Base-by-base conservation (phyloP, 2,113 vertebrate species). In the Strigops habroptila region DNA sequence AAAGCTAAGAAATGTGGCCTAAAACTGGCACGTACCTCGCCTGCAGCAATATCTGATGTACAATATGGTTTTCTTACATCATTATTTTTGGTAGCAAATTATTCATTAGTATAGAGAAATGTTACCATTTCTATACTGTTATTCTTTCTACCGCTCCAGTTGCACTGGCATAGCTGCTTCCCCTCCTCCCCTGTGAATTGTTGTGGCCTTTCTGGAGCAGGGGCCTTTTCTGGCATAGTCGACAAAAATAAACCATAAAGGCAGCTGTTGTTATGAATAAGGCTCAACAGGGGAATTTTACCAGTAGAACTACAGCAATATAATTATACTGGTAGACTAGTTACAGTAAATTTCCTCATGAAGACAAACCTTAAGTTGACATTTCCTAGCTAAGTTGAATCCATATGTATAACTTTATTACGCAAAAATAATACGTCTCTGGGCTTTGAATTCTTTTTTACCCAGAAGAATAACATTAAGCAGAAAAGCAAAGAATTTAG, bases 321-420 rank as follows among this genome's bases (percentile, higher is more conserved):
- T 94, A 96, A 94, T 96, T 96, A 93, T 79, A 87, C 86, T 87
- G 90, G 94, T 96, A 88, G 84, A 80, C 88, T 67, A 88, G 86
- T 93, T 94, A 92, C 77, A 95, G 83, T 94, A 96, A 92, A 95
- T 95, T 97, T 95, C 91, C 81, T 89, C 69, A 84, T 87, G 90
- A 95, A 95, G 95, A 93, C 96, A 95, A 94, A 74, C 67, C 46
- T 93, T 96, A 96, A 95, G 91, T 85, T 96, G 96, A 94, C 92
- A 88, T 97, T 96, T 96, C 93, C 93, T 97, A 94, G 67, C 88
- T 86, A 92, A 96, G 95, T 96, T 96, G 92, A 88, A 95, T 96
- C 95, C 93, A 86, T 96, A 96, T 96, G 96, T 92, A 87, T 94
- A 94, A 90, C 77, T 84, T 86, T 93, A 93, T 93, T 95, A 94